Percentiles rank a stretch among this genome's conserved stretches.
These are phyloP conservation scores for Gila robusta DNA, from an alignment of 2,797 vertebrate species.

Conservation along the genomic window DNA sequence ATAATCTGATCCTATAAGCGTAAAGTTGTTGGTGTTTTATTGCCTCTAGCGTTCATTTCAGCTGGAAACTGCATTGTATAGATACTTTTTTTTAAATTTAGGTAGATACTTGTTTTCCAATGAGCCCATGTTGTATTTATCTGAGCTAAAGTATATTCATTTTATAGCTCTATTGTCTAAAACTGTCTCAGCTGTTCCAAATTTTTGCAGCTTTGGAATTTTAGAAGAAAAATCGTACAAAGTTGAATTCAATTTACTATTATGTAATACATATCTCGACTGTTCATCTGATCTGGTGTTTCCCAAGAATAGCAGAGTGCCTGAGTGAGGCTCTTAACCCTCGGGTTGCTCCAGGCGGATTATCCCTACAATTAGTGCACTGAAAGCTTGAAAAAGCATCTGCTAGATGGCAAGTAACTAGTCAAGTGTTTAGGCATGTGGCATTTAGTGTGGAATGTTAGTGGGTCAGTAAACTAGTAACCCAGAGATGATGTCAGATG, in stretches of 20 bases:
- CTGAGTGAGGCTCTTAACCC: neutral
- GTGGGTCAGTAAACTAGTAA: constrained; percentile 38
- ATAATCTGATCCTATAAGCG: neutral
- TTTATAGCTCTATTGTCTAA: neutral
- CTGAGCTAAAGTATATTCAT: neutral
- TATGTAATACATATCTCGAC: neutral
- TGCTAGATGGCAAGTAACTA: constrained; percentile 6
- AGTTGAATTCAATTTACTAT: neutral
- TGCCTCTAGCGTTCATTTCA: neutral
- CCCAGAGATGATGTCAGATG: constrained; percentile 29
- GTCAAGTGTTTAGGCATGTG: constrained; percentile 17
- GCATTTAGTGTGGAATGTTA: constrained; percentile 44
- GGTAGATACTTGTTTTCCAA: neutral
- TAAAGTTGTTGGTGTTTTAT: neutral
- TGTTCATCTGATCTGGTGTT: neutral
- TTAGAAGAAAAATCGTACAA: neutral
- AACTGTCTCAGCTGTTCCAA: neutral
- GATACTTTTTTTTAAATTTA: neutral
- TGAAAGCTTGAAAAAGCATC: constrained; percentile 30
- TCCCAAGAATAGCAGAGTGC: neutral
- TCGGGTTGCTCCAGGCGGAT: neutral
- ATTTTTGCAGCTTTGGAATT: neutral
- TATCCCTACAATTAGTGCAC: constrained; percentile 3
- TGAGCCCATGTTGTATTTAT: neutral
- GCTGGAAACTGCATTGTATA: neutral